Evolutionary conservation across 2,797 vertebrate species (phyloP).

Genomic region (Astyanax mexicanus): DNA sequence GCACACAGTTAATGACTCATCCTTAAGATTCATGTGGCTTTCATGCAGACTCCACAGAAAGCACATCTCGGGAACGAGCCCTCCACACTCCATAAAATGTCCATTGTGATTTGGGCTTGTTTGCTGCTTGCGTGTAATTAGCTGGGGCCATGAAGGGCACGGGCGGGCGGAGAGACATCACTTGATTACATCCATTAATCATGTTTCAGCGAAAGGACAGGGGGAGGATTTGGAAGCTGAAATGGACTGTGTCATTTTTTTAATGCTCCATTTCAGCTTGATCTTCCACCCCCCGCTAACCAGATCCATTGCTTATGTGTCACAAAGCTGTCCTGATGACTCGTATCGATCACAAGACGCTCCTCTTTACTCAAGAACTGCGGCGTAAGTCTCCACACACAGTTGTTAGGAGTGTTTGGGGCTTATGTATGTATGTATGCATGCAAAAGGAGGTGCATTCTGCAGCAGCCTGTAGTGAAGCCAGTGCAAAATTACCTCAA

Average conservation of each 20-base stretch:
- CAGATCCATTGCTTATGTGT: conserved; percentile 52
- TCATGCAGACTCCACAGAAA: conserved; percentile 29
- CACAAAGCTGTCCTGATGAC: conserved; percentile 57
- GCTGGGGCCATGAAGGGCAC: conserved; percentile 64
- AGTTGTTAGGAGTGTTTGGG: conserved; percentile 5
- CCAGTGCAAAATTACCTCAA: conserved; percentile 26
- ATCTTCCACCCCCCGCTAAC: conserved; percentile 61
- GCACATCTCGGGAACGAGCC: conserved; percentile 37
- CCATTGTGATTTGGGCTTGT: conserved; percentile 66
- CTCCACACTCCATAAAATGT: conserved; percentile 63
- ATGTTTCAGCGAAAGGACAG: conserved; percentile 63
- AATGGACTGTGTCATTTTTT: conserved; percentile 66
- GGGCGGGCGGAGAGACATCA: conserved; percentile 65
- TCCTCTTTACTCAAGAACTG: conserved; percentile 27
- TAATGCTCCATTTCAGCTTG: conserved; percentile 71
- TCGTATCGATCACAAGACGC: conserved; percentile 44
- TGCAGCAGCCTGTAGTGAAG: conserved; percentile 31
- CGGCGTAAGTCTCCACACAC: conserved; percentile 13
- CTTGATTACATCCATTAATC: conserved; percentile 80
- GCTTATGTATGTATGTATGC: not conserved
- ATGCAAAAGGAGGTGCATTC: conserved; percentile 32
- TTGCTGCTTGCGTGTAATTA: conserved; percentile 69
- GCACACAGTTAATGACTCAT: conserved; percentile 28
- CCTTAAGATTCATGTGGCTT: conserved; percentile 35
- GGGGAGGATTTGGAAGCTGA: conserved; percentile 63